Conservation (phyloP, 2,113 vertebrate species). For the Procapra przewalskii region DNA sequence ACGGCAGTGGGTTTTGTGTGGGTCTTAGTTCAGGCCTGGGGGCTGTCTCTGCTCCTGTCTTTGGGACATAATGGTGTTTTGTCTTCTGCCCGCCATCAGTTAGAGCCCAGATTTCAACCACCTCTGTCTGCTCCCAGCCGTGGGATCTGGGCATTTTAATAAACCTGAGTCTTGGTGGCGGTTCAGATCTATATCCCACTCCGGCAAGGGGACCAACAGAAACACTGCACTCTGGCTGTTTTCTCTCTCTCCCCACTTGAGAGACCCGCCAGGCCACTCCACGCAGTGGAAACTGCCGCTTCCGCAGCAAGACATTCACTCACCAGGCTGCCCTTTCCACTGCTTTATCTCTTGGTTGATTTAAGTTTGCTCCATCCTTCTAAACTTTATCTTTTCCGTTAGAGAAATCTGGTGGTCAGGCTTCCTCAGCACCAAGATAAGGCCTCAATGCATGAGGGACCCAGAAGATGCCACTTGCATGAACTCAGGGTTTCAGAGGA, state of each 20-base stretch:
- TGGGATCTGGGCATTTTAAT: background rate
- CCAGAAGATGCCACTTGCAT: rapidly evolving
- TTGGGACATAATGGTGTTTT: background rate
- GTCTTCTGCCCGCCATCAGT: background rate
- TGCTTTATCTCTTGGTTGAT: background rate
- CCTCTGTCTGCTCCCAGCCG: background rate
- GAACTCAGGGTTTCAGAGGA: background rate
- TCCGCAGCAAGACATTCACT: background rate
- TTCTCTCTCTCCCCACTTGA: background rate
- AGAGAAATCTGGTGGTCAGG: background rate
- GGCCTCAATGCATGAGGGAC: background rate
- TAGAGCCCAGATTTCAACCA: background rate
- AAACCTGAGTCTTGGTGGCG: background rate
- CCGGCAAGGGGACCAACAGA: background rate
- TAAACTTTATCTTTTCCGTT: background rate
- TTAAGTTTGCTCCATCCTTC: background rate
- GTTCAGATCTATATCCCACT: background rate
- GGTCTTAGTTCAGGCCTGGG: background rate
- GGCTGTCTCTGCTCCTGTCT: background rate
- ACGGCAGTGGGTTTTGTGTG: background rate
- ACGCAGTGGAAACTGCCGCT: background rate
- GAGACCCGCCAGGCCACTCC: background rate
- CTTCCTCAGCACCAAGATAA: background rate
- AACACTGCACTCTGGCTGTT: background rate
- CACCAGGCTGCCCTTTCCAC: background rate